These are phyloP conservation scores for Cettia cetti DNA, from an alignment of 2,113 vertebrate species.

Conservation along the genomic window DNA sequence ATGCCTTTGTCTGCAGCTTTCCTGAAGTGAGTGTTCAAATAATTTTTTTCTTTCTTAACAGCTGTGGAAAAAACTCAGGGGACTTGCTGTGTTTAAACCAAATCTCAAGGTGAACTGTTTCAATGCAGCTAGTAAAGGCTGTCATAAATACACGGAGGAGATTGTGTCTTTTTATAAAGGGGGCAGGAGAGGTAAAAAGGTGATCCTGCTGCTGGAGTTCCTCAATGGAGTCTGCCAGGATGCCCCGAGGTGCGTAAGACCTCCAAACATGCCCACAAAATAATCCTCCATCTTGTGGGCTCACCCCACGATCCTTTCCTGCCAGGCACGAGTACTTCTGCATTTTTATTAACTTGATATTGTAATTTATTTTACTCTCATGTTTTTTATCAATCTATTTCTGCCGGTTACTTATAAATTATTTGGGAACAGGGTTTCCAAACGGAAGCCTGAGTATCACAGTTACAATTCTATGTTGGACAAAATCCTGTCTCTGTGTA, in stretches of 20 bases:
- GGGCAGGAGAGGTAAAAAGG: background rate
- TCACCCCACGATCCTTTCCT: fast-evolving
- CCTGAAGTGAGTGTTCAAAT: conserved; percentile 47
- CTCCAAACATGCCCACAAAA: background rate
- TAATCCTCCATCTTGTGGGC: background rate
- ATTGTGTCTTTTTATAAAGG: background rate
- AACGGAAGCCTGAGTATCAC: background rate
- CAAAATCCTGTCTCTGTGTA: background rate
- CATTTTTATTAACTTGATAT: background rate
- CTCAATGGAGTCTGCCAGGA: background rate
- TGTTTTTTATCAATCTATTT: background rate
- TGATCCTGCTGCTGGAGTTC: background rate
- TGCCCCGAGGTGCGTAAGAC: background rate
- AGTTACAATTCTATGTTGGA: background rate
- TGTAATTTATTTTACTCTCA: background rate
- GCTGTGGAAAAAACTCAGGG: conserved; percentile 38
- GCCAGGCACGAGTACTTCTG: background rate
- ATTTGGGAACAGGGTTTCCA: background rate
- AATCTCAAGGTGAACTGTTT: conserved; percentile 49
- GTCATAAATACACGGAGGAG: conserved; percentile 10
- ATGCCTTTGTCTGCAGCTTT: conserved; percentile 44
- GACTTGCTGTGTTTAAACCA: conserved; percentile 38
- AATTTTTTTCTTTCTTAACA: conserved; percentile 27
- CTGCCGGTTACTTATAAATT: background rate
- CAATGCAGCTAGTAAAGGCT: conserved; percentile 13